Evolutionary conservation across 2,888 invertebrate genomes (phyloP), one percentile per base, ranked within the genome.

Genomic region (Punctoribates punctum): DNA sequence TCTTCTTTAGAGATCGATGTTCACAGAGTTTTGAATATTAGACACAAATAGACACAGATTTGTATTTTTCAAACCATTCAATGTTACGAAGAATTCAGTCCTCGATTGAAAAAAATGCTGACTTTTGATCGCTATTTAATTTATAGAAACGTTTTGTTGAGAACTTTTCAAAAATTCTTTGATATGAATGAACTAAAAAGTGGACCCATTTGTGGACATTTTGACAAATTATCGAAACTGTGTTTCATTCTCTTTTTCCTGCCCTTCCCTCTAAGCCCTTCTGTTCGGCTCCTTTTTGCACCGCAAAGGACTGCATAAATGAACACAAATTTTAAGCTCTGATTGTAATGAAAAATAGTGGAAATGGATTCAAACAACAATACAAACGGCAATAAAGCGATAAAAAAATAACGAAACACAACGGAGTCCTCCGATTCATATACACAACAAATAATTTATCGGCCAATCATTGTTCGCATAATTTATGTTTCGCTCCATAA

Each of bases 281-380:
- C 29, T 13, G 11, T 27, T 60, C 51, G 20, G 20, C 20, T 51
- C 51, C 5, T 20, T 60, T 15, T 15, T 15, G 25, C 3, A 27
- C 25, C 25, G 27, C 60, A 57, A 34, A 34, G 34, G 17, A 29
- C 17, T 29, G 34, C 15, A 62, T 62, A 62, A 62, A 62, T 62
- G 62, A 67, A 38, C 23, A 23, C n/a, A 67, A 67, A 67, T 72
- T 72, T 72, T 34, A 48, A 42, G 48, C 72, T 72, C 48, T 25
- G 25, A 67, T 38, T 38, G 38, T 20, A 67, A 38, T 67, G 65
- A 67, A 67, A 57, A 60, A n/a, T 67, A 27, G 20, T 25, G 25
- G 29, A 2, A 25, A 67, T 29, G 38, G 34, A 67, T 42, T 42
- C 42, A 27, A 29, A 60, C 60, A 13, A 42, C 42, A 42, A 42